Conservation (phyloP, 2,888 invertebrate genomes). For the Drepana falcataria region DNA sequence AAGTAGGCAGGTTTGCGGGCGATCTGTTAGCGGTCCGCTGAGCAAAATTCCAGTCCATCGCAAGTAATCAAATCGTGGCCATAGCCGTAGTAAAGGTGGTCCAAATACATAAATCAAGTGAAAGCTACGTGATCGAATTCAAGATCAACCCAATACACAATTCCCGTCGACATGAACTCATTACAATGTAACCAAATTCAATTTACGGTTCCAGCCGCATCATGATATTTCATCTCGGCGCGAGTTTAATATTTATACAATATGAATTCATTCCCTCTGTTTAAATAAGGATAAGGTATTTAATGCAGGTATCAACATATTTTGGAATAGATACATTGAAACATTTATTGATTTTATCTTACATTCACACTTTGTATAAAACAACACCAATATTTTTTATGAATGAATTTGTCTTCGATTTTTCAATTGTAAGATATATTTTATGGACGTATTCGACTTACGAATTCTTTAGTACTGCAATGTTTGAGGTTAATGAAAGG, state of each 20-base stretch:
- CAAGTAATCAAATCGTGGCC: slow-evolving; percentile 66
- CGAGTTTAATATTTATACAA: slow-evolving; percentile 47
- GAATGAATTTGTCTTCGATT: too few species aligned
- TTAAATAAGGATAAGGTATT: slow-evolving; percentile 41
- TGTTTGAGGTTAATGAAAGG: too few species aligned
- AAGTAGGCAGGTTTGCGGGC: slow-evolving; percentile 34
- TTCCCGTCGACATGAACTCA: slow-evolving; percentile 65
- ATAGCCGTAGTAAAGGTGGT: slow-evolving; percentile 57
- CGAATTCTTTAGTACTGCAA: too few species aligned
- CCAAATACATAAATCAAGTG: slow-evolving; percentile 71
- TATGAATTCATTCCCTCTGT: slow-evolving; percentile 43
- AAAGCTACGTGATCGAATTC: slow-evolving; percentile 70
- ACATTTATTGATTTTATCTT: too few species aligned
- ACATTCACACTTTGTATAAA: too few species aligned
- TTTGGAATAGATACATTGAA: neutral
- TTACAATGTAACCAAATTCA: slow-evolving; percentile 74
- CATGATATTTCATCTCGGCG: slow-evolving; percentile 63
- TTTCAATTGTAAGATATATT: too few species aligned
- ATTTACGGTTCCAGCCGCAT: slow-evolving; percentile 63
- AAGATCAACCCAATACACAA: slow-evolving; percentile 67
- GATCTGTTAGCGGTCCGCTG: slow-evolving; percentile 44
- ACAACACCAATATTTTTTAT: too few species aligned
- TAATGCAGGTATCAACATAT: slow-evolving; percentile 22
- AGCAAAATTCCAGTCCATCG: slow-evolving; percentile 41
- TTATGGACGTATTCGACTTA: too few species aligned